phyloP scores from a whole-genome alignment of 1,140 invertebrate genomes.

The Mylabris phalerata region DNA sequence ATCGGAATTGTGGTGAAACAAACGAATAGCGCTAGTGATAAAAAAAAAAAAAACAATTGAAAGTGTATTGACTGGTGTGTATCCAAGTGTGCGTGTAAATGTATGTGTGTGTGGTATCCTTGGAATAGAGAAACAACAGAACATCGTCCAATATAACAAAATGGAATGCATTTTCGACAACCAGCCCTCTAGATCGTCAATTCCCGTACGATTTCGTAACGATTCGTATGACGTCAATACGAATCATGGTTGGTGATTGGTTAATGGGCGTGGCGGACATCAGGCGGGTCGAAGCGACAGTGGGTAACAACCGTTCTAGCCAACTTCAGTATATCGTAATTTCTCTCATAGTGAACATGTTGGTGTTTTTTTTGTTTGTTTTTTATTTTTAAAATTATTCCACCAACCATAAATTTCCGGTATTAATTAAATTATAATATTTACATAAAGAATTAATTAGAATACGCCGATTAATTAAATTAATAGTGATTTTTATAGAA shows the following conservation, averaged over 20 bases:
- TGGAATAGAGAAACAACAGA: background rate
- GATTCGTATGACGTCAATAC: slow-evolving; percentile 37
- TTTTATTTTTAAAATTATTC: slow-evolving; percentile 16
- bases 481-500: slow-evolving; percentile 28
- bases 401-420: slow-evolving; percentile 16
- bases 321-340: slow-evolving; percentile 31
- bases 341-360: slow-evolving; percentile 29
- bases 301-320: slow-evolving; percentile 23
- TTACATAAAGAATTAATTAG: slow-evolving; percentile 13
- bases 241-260: slow-evolving; percentile 30
- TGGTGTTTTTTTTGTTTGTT: slow-evolving; percentile 19
- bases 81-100: too few species aligned
- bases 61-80: too few species aligned
- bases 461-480: background rate
- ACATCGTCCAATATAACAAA: slow-evolving; percentile 32
- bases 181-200: slow-evolving; percentile 18
- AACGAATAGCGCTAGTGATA: too few species aligned
- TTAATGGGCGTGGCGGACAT: slow-evolving; percentile 34
- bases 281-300: slow-evolving; percentile 34
- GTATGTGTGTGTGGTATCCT: too few species aligned
- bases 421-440: too few species aligned
- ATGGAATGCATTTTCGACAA: slow-evolving; percentile 31
- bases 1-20: too few species aligned
- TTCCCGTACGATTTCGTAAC: slow-evolving; percentile 23
- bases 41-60: too few species aligned